Conservation (phyloP, 1,140 invertebrate genomes). For the Drosophila elegans region DNA sequence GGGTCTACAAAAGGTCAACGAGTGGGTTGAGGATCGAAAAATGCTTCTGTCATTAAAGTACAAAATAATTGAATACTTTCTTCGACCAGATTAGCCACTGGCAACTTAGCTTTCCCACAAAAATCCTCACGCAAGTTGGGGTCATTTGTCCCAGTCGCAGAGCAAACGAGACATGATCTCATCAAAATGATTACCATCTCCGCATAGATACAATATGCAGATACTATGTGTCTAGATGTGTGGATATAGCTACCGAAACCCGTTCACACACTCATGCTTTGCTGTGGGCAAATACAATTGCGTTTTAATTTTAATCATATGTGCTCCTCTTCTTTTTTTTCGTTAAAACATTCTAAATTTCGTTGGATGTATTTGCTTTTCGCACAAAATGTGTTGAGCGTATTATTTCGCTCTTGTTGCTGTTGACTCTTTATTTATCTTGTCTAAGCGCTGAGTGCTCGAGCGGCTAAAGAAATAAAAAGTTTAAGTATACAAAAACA, state of each 20-base stretch:
- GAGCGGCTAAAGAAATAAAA: constrained; percentile 44
- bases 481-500: constrained; percentile 37
- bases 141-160: constrained; percentile 16
- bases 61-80: constrained; percentile 21
- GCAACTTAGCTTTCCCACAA: constrained; percentile 17
- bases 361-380: constrained; percentile 26
- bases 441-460: constrained; percentile 35
- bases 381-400: constrained; percentile 65
- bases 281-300: constrained; percentile 75
- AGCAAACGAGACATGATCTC: constrained; percentile 61
- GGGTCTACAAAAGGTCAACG: constrained; percentile 43
- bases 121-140: constrained; percentile 18
- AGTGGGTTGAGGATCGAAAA: constrained; percentile 30
- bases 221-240: constrained; percentile 10
- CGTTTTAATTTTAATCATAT: constrained; percentile 75
- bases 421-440: constrained; percentile 46
- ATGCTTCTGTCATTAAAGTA: constrained; percentile 2
- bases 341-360: constrained; percentile 54
- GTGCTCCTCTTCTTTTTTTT: constrained; percentile 24
- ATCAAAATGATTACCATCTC: constrained; percentile 40
- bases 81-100: constrained; percentile 8
- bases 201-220: constrained; percentile 34
- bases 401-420: constrained; percentile 44
- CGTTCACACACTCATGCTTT: constrained; percentile 32
- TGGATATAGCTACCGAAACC: constrained; percentile 11